These are phyloP conservation scores for Microcebus griseorufus DNA, from an alignment of 2,113 vertebrate genomes.

Conservation along the genomic window DNA sequence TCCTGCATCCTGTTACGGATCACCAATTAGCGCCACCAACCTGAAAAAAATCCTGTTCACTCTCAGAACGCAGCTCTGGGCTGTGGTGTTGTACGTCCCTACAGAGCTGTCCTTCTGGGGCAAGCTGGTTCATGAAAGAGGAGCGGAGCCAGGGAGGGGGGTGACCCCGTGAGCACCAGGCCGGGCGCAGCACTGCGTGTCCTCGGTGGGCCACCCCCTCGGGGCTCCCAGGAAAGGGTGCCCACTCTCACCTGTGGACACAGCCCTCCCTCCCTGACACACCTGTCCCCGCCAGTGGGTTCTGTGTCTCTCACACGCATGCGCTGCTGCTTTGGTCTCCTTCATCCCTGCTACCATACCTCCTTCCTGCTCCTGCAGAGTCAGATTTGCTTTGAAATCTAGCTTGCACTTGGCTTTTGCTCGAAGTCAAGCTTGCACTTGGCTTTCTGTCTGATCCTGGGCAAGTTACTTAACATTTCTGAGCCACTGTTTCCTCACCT, in stretches of 20 bases:
- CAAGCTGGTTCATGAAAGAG: background rate
- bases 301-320: background rate
- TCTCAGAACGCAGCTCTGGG: background rate
- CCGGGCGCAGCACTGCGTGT: background rate
- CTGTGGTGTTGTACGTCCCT: background rate
- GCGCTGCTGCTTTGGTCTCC: background rate
- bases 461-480: background rate
- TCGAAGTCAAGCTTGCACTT: background rate
- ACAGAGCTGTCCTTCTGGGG: background rate
- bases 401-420: background rate
- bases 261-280: background rate
- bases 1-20: constrained; percentile 25
- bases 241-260: too few relatives aligned
- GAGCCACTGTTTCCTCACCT: background rate
- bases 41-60: background rate
- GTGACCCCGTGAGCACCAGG: background rate
- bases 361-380: background rate
- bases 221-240: background rate
- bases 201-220: background rate
- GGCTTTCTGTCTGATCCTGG: background rate
- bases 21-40: constrained; percentile 25
- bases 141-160: background rate
- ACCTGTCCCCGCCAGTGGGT: background rate
- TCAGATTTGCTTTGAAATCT: background rate
- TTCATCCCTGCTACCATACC: background rate